A percentile compares a stretch with the other conserved stretches of the same genome.
Conservation (phyloP, 2,797 vertebrate genomes). For the Leptoclinus maculatus region DNA sequence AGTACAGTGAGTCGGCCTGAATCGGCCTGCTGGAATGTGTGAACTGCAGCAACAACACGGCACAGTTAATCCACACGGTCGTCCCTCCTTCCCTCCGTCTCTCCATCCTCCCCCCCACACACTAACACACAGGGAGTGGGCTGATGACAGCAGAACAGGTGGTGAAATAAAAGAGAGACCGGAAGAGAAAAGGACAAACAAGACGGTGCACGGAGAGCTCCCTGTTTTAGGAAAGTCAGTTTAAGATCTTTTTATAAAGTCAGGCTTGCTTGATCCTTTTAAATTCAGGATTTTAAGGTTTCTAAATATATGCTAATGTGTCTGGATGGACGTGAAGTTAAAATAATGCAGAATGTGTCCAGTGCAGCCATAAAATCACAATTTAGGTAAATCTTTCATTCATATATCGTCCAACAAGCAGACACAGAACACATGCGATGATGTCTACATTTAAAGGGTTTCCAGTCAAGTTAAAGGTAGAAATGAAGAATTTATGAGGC, state of each 20-base stretch:
- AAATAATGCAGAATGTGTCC: not conserved
- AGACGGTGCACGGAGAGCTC: not conserved
- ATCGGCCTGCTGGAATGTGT: slow-evolving; percentile 78
- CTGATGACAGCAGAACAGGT: slow-evolving; percentile 58
- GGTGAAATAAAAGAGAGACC: slow-evolving; percentile 38
- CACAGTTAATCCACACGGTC: slow-evolving; percentile 81
- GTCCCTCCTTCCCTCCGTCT: slow-evolving; percentile 40
- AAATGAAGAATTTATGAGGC: not conserved
- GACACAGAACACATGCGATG: not conserved
- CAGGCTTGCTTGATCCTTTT: not conserved
- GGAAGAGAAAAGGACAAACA: slow-evolving; percentile 12
- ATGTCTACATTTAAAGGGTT: not conserved
- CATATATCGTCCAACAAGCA: not conserved
- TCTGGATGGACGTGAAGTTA: not conserved
- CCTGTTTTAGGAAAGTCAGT: too few species aligned
- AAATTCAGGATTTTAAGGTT: not conserved
- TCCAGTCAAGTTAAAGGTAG: too few species aligned
- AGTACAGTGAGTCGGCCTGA: slow-evolving; percentile 54
- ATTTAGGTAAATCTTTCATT: not conserved
- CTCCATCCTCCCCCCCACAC: not conserved
- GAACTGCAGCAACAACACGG: slow-evolving; percentile 80
- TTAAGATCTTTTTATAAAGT: too few species aligned
- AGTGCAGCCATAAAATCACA: not conserved
- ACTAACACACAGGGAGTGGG: too few species aligned
- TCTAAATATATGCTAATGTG: not conserved